Evolutionary conservation across 1,140 invertebrate genomes (phyloP).

Genomic region (Leptinotarsa lineolata): DNA sequence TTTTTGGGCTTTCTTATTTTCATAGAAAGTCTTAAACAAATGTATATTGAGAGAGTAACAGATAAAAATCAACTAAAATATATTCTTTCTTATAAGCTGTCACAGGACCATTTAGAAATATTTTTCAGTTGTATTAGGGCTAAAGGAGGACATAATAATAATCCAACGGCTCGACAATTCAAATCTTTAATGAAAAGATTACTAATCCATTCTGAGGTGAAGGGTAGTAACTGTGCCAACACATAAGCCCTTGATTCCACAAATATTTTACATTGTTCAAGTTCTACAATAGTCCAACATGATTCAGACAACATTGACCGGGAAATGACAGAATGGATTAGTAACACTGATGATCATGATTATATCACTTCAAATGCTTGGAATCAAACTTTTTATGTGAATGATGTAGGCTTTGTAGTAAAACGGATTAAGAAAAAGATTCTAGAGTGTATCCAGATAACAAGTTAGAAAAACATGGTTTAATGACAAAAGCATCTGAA

Average conservation of each 20-base stretch:
- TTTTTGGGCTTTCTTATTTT: conserved; percentile 46
- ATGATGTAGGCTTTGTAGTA: conserved; percentile 38
- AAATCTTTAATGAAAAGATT: conserved; percentile 36
- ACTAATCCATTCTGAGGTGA: conserved; percentile 37
- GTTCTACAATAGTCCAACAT: conserved; percentile 7
- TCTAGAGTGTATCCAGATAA: conserved; percentile 26
- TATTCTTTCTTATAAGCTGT: neutral
- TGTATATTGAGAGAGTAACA: conserved; percentile 45
- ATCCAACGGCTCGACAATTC: conserved; percentile 43
- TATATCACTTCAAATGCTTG: conserved; percentile 2
- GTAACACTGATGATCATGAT: conserved; percentile 7
- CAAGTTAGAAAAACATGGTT: conserved; percentile 27
- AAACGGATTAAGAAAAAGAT: conserved; percentile 33
- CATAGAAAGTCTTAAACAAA: conserved; percentile 34
- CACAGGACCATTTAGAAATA: conserved; percentile 33
- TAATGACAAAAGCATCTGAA: conserved; percentile 30
- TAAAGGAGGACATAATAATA: conserved; percentile 41
- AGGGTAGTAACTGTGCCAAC: conserved; percentile 29
- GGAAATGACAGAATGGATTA: conserved; percentile 10
- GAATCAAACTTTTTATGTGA: conserved; percentile 12
- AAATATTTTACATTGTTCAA: conserved; percentile 41
- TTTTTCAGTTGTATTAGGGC: conserved; percentile 40
- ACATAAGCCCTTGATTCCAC: conserved; percentile 35
- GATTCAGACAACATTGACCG: conserved; percentile 5
- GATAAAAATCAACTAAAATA: conserved; percentile 22